phyloP scores from a whole-genome alignment of 1,140 invertebrate genomes.

The Lordiphosa stackelbergi region DNA sequence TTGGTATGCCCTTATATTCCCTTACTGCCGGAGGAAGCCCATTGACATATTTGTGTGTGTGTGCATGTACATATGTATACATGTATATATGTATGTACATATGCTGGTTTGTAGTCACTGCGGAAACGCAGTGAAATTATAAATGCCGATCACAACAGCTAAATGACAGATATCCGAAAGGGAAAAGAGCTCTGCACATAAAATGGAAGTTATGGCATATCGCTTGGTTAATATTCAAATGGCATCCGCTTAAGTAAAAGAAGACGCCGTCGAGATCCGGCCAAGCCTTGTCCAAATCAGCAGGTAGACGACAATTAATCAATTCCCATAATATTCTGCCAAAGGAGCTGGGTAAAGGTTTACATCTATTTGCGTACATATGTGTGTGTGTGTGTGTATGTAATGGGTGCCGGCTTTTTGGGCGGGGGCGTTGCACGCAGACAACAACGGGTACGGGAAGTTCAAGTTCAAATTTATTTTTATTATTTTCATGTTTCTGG shows the following conservation, averaged over 20 bases:
- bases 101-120: slow-evolving; percentile 25
- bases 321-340: slow-evolving; percentile 4
- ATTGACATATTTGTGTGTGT: not conserved
- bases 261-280: slow-evolving; percentile 1
- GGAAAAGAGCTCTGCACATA: slow-evolving; percentile 37
- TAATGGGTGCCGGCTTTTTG: not conserved
- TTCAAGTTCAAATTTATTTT: slow-evolving; percentile 73
- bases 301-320: slow-evolving; percentile 21
- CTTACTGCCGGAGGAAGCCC: too few relatives aligned
- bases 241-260: slow-evolving; percentile 23
- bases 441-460: slow-evolving; percentile 44
- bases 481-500: slow-evolving; percentile 41
- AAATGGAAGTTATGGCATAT: slow-evolving; percentile 38
- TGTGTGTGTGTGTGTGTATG: not conserved
- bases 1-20: too few relatives aligned
- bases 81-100: not conserved
- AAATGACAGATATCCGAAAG: slow-evolving; percentile 21
- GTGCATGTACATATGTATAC: not conserved
- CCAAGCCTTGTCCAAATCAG: slow-evolving; percentile 5
- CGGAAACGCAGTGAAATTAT: slow-evolving; percentile 37
- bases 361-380: not conserved
- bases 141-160: slow-evolving; percentile 36
- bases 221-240: slow-evolving; percentile 58
- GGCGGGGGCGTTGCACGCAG: slow-evolving; percentile 3
- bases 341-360: not conserved